Evolutionary conservation across 2,888 invertebrate species (phyloP), one percentile per base, ranked within the genome.

Genomic region (Agonopterix arenella): DNA sequence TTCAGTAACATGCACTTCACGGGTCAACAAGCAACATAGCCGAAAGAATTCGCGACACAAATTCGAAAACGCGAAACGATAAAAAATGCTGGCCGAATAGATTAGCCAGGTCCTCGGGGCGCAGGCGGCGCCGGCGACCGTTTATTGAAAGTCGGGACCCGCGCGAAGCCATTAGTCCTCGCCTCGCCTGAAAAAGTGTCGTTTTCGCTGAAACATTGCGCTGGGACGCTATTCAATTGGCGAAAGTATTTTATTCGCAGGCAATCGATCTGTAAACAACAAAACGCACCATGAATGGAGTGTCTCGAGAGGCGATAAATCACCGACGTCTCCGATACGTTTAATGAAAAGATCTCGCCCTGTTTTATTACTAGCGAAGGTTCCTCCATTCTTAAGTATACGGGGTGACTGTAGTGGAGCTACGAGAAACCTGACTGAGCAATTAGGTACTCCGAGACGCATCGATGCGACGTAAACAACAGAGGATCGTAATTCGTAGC

Each of bases 241-340:
- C 66, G 75, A 82, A 82, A 81, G 81, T 84, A 84, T 86, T 86
- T 89, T 84, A 85, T 85, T 83, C 80, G 67, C 64, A 72, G 64
- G 78, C 84, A 80, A 86, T 89, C 85, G 84, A 86, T 85, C 86
- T 85, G 68, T 62, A 73, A 74, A 74, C 81, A 83, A 83, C 83
- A 82, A 84, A 84, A 85, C 80, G 80, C 82, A 82, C 71, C 55
- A 70, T 76, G 82, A 83, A 80, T 80, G 70, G 74, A 83, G 77
- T 78, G 80, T 80, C 86, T 84, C 85, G 63, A 69, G 84, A 73
- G 83, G 68, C 82, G 68, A 84, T 88, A 84, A 84, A 85, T 88
- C 80, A 79, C 76, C 69, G 68, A 66, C 68, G 74, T 77, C 80
- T 74, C 62, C 78, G 80, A 84, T 84, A 80, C 80, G 77, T 82